phyloP scores from a whole-genome alignment of 2,888 invertebrate genomes.

The Cetonia aurata region DNA sequence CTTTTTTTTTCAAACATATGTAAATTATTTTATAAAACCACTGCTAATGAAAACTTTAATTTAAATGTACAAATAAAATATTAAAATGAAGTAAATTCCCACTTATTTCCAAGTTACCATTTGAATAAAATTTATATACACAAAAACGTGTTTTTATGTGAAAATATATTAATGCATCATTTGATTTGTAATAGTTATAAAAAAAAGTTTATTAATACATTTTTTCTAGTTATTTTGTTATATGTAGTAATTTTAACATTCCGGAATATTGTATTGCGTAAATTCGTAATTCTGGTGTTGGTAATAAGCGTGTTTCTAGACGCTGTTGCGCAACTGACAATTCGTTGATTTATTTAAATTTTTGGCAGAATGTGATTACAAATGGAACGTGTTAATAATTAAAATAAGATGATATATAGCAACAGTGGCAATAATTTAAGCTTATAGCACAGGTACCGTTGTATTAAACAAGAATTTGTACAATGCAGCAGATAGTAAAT shows the following conservation, averaged over 20 bases:
- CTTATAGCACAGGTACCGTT: constrained; percentile 25
- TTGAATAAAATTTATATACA: too few relatives aligned
- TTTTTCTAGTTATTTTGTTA: too few relatives aligned
- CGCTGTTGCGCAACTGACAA: constrained; percentile 64
- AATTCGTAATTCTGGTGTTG: constrained; percentile 21
- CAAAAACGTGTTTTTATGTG: too few relatives aligned
- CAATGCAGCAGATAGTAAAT: constrained; percentile 55
- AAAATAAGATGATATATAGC: constrained; percentile 21
- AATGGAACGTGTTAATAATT: constrained; percentile 26
- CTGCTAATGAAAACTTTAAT: too few relatives aligned
- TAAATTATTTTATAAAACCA: too few relatives aligned
- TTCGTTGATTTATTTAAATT: constrained; percentile 51
- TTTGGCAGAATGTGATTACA: constrained; percentile 52
- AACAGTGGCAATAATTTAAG: constrained; percentile 25
- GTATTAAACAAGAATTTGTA: constrained; percentile 43
- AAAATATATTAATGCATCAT: too few relatives aligned
- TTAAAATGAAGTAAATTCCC: too few relatives aligned
- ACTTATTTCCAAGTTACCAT: too few relatives aligned
- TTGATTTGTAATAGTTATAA: too few relatives aligned
- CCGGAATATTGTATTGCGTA: neutral
- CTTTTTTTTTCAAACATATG: too few relatives aligned
- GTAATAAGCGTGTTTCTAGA: constrained; percentile 41
- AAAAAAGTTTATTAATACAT: too few relatives aligned
- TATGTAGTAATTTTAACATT: constrained; percentile 20
- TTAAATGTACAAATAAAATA: too few relatives aligned